Evolutionary conservation across 2,113 vertebrate species (phyloP).

Genomic region (Opisthocomus hoazin): DNA sequence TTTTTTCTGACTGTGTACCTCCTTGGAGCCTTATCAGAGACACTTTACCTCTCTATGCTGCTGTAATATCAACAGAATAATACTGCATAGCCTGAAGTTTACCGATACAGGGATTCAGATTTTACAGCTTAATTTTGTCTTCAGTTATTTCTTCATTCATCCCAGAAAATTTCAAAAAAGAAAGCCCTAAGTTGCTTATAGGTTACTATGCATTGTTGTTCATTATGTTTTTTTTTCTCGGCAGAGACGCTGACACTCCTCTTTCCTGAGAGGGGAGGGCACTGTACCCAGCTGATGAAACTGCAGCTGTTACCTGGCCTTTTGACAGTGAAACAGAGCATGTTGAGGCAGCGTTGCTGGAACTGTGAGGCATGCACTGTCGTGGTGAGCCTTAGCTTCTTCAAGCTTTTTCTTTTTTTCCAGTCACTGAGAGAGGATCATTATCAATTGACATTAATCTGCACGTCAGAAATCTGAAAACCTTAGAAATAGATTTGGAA

Average conservation of each 20-base stretch:
- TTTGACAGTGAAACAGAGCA: background rate
- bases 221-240: accelerated
- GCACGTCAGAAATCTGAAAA: background rate
- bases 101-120: background rate
- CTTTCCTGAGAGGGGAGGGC: background rate
- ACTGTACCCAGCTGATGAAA: background rate
- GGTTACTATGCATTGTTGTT: background rate
- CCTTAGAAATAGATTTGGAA: background rate
- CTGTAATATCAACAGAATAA: background rate
- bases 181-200: background rate
- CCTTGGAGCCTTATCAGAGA: background rate
- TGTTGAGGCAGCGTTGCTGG: accelerated
- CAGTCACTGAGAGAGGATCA: no score
- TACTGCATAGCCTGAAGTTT: background rate
- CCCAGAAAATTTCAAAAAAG: background rate
- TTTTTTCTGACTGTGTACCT: background rate
- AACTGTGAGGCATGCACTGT: background rate
- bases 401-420: background rate
- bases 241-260: background rate
- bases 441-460: background rate
- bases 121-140: background rate
- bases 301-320: background rate
- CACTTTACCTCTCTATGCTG: background rate
- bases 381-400: background rate
- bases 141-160: background rate